Base-by-base conservation (phyloP, 2,113 vertebrate genomes). In the Oncorhynchus kisutch region DNA sequence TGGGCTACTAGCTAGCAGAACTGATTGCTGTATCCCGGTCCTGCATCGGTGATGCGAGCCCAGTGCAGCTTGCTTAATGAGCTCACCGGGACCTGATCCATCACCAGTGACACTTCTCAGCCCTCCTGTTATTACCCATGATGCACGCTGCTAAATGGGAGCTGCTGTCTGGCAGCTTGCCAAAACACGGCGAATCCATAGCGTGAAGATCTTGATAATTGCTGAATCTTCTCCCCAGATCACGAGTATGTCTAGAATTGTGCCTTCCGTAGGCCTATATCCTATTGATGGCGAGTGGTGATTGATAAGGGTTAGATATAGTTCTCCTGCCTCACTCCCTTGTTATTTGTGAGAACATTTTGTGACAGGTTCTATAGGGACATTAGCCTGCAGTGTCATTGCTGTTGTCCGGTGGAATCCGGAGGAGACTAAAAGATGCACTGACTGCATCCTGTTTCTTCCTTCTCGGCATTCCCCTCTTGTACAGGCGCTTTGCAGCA, bases 51-150 rank as follows among this genome's bases (percentile, higher is more conserved):
- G 90, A 89, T 92, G 93, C 92, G 95, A 94, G 95, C 93, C 94
- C 92, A 94, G 93, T 90, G 91, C 25, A 91, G 94, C 90, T 92
- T 93, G 92, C 91, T 94, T 96, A 96, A 97, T 96, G 95, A 96
- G 95, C 94, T 96, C 94, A 93, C 93, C 89, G 93, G 94, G 95
- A 93, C 94, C 94, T 93, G 95, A 96, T 96, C 96, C 94, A 96
- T 96, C 95, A 96, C 92, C 90, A 91, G 92, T 93, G 95, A 94
- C 94, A 94, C 91, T 93, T 93, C 86, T 86, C 86, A 92, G 93
- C 92, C 73, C 81, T 82, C 81, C 86, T 80, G 73, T 81, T 76
- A 90, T 93, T 94, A 94, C 92, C 92, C 91, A 93, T 89, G 90
- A 93, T 93, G 91, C 92, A 93, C 88, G 90, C 91, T 92, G 93